A percentile compares a stretch with the other conserved stretches of the same genome.
Evolutionary conservation across 2,113 vertebrate species (phyloP).

Genomic region (Andinoacara biseriatus): DNA sequence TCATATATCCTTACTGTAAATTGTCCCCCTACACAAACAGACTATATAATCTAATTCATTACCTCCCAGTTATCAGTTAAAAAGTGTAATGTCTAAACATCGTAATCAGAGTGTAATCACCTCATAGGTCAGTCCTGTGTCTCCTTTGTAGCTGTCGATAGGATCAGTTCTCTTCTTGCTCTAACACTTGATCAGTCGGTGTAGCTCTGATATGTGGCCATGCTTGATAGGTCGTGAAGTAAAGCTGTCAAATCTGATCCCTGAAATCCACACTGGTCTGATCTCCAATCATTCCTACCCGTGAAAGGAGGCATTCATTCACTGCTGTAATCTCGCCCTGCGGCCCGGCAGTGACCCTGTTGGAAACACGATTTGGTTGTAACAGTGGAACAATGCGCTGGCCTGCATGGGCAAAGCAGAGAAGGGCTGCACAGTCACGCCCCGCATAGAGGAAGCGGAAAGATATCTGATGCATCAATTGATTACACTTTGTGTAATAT

Average conservation of each 20-base stretch:
- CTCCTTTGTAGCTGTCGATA: conserved; percentile 2
- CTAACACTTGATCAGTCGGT: conserved; percentile 42
- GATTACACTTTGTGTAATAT: not conserved
- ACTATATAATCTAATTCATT: not conserved
- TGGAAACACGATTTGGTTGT: conserved; percentile 25
- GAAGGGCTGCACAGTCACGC: not conserved
- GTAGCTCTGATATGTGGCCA: conserved; percentile 47
- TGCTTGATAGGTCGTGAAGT: conserved; percentile 55
- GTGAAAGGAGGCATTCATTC: conserved; percentile 64
- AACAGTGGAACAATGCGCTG: conserved; percentile 6
- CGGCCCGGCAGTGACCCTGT: conserved; percentile 31
- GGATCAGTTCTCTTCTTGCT: conserved; percentile 24
- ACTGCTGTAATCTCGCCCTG: conserved; percentile 43
- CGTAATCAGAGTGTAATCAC: not conserved
- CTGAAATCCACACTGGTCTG: conserved; percentile 67
- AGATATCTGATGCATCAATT: not conserved
- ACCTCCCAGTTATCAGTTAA: not conserved
- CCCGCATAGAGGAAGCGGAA: not conserved
- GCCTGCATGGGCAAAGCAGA: not conserved
- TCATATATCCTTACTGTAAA: not conserved
- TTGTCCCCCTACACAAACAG: not conserved
- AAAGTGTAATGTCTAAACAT: not conserved
- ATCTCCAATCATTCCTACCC: conserved; percentile 56
- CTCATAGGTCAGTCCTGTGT: not conserved
- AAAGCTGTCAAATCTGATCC: conserved; percentile 66